Evolutionary conservation across 1,140 invertebrate species (phyloP).

Genomic region (Samia ricini): DNA sequence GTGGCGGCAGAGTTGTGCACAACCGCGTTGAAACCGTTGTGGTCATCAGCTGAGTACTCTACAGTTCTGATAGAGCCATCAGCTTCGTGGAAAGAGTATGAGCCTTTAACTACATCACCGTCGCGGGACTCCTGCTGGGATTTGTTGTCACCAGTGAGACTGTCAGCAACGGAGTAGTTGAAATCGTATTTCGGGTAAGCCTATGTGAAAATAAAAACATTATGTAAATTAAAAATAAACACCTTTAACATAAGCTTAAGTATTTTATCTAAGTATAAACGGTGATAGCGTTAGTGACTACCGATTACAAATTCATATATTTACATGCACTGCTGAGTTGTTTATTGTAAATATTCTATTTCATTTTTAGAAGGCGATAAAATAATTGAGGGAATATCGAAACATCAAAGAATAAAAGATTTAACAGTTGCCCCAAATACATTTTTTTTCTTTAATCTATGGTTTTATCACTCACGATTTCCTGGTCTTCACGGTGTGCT

Average conservation of each 20-base stretch:
- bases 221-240: neutral
- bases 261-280: too few relatives aligned
- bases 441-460: too few relatives aligned
- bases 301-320: too few relatives aligned
- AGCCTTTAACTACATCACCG: constrained; percentile 68
- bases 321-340: too few relatives aligned
- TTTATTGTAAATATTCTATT: too few relatives aligned
- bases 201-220: neutral
- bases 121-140: constrained; percentile 67
- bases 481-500: constrained; percentile 35
- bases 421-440: too few relatives aligned
- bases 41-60: constrained; percentile 22
- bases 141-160: constrained; percentile 48
- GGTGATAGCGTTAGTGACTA: too few relatives aligned
- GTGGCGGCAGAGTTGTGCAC: constrained; percentile 20
- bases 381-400: too few relatives aligned
- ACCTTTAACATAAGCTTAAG: neutral
- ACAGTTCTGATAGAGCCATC: constrained; percentile 24
- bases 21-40: constrained; percentile 22
- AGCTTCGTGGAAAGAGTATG: constrained; percentile 25
- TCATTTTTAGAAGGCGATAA: too few relatives aligned
- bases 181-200: constrained; percentile 21
- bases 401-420: too few relatives aligned
- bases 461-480: constrained; percentile 10
- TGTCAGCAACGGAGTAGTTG: constrained; percentile 22